Evolutionary conservation across 2,797 vertebrate genomes (phyloP).

Genomic region (Microctenopoma stevenorrisi): DNA sequence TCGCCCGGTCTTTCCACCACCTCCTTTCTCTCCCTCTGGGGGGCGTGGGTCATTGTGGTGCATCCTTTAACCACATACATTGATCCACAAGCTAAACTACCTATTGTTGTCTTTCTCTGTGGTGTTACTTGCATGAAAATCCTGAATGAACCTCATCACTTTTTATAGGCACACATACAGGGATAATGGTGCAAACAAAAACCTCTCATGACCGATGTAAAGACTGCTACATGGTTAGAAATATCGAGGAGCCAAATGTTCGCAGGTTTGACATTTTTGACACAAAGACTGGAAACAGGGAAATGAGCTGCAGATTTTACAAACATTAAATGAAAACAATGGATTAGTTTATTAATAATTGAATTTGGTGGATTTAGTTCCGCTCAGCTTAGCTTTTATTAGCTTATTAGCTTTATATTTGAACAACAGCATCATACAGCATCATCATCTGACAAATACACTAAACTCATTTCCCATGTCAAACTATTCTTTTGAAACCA

Average conservation of each 20-base stretch:
- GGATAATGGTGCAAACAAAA: not conserved
- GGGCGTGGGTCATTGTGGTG: slow-evolving; percentile 64
- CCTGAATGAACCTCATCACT: slow-evolving; percentile 66
- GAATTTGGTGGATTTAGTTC: too few species aligned
- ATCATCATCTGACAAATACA: not conserved
- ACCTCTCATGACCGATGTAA: not conserved
- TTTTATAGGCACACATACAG: not conserved
- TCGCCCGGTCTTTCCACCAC: slow-evolving; percentile 39
- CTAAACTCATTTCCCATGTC: not conserved
- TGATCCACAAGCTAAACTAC: slow-evolving; percentile 29
- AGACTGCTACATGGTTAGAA: too few species aligned
- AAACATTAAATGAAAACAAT: too few species aligned
- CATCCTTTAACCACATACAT: slow-evolving; percentile 69
- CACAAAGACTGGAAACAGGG: too few species aligned
- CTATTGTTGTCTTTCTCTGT: slow-evolving; percentile 50
- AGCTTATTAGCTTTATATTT: too few species aligned
- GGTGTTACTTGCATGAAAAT: slow-evolving; percentile 35
- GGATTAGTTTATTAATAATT: too few species aligned
- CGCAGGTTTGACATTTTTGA: too few species aligned
- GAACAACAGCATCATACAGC: not conserved
- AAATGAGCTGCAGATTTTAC: too few species aligned
- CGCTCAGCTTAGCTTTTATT: too few species aligned
- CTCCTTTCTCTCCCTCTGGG: not conserved
- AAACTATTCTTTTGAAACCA: not conserved
- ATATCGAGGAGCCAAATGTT: too few species aligned